Base-by-base conservation (phyloP, 2,888 invertebrate species). In the Acleris emargana region DNA sequence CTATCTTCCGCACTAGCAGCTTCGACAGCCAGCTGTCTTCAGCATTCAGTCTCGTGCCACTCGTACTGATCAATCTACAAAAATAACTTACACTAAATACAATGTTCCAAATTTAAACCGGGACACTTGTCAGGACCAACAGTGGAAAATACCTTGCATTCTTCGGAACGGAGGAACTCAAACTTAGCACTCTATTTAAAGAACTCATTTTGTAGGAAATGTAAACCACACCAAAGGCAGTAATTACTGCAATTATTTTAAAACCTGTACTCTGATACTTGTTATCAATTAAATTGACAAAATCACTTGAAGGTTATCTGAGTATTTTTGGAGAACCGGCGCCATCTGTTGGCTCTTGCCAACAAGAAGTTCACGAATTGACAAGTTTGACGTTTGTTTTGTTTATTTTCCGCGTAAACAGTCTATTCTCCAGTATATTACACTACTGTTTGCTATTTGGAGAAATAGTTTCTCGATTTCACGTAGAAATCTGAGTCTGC, bases 11-110 rank as follows among this genome's bases (percentile, higher is more conserved):
- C 51, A 98, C 98, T 77, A 98, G 92, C 70, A 98, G 90, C 87
- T 97, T 98, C 73, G 97, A 97, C 64, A 98, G 91, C 97, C 98
- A 98, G 74, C 97, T 96, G 90, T 97, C 97, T 68, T 93, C 93
- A 22, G 91, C 86, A 67, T 81, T 89, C 64, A 84, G 73, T 55
- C 84, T 78, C 55, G 81, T 78, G 78, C 81, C 88, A 74, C 89
- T 84, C 63, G 87, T 88, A 45, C 86, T 81, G 73, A 92, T 83
- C 76, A 88, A 82, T 79, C 92, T 92, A 83, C 69, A 83, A 88
- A 85, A 84, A 80, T 77, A 84, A 77, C 75, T 76, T 71, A 59
- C 64, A 72, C 58, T 75, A 67, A 70, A 62, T 67, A 75, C 66
- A 72, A 72, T 67, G 72, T 76, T 81, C 76, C 73, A 81, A 78